These are phyloP conservation scores for Taenaris catops DNA, from an alignment of 2,888 invertebrate genomes.

Conservation along the genomic window DNA sequence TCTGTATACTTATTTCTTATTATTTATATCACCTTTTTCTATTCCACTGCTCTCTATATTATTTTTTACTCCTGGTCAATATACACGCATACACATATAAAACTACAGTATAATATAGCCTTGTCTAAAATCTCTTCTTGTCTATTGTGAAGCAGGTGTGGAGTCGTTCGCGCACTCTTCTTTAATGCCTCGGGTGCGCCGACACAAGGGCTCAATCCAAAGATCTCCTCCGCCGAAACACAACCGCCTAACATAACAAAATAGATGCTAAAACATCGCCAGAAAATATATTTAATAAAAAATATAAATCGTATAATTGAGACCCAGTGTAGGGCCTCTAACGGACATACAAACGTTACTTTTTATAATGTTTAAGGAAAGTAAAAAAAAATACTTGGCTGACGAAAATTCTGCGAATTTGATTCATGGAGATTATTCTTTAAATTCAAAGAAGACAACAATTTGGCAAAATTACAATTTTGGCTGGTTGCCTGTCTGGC, in stretches of 20 bases:
- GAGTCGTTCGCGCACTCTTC: too few species aligned
- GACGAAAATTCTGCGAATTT: too few species aligned
- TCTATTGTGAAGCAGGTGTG: neutral
- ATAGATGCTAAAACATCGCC: neutral
- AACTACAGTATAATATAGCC: neutral
- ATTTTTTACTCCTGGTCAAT: too few species aligned
- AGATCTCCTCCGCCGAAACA: neutral
- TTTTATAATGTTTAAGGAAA: neutral
- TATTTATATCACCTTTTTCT: neutral
- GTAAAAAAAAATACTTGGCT: too few species aligned
- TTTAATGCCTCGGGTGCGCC: too few species aligned
- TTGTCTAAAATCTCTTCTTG: neutral
- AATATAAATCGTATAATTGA: neutral
- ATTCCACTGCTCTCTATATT: too few species aligned
- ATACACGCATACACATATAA: neutral
- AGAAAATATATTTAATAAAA: neutral
- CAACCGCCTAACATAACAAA: neutral
- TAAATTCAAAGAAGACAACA: neutral
- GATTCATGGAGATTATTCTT: neutral
- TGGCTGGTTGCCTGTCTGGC: conserved; percentile 8
- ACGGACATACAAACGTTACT: neutral
- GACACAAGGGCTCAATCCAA: neutral
- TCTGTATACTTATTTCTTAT: neutral
- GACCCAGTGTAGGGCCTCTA: neutral
- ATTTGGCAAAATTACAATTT: conserved; percentile 5